Evolutionary conservation across 2,888 invertebrate species (phyloP).

Genomic region (Diogma glabrata): DNA sequence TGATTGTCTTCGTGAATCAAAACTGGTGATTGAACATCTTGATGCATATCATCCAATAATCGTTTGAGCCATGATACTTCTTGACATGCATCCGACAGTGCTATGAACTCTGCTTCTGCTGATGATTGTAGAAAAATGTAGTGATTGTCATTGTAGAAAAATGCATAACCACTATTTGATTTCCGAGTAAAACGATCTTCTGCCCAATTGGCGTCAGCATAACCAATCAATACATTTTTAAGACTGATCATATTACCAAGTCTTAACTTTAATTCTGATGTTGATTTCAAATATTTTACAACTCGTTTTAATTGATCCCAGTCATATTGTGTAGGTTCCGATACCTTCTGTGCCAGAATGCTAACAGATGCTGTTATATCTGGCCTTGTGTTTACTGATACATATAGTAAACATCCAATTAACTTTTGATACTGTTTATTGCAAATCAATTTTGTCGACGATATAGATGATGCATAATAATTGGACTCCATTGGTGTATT

Average conservation of each 20-base stretch:
- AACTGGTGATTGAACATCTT: too few species aligned
- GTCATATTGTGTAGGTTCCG: background rate
- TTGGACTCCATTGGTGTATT: background rate
- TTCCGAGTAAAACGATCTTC: constrained; percentile 21
- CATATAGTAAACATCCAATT: background rate
- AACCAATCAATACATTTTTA: constrained; percentile 13
- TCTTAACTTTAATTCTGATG: too few species aligned
- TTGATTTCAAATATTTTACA: constrained; percentile 1
- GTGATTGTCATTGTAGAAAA: constrained; percentile 10
- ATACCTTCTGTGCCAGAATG: too few species aligned
- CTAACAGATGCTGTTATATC: background rate
- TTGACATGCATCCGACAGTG: too few species aligned
- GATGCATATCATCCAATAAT: too few species aligned
- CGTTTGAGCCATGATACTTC: too few species aligned
- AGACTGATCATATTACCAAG: background rate
- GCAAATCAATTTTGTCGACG: too few species aligned
- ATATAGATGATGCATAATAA: too few species aligned
- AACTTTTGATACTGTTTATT: background rate
- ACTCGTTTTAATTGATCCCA: background rate
- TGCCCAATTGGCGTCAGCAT: constrained; percentile 20
- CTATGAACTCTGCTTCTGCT: too few species aligned
- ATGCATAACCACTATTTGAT: constrained; percentile 23
- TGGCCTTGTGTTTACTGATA: background rate
- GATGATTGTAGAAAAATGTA: constrained; percentile 21
- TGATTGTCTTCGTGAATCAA: too few species aligned